phyloP scores from a whole-genome alignment of 1,140 invertebrate genomes.

The Pachypeltis micranthus region DNA sequence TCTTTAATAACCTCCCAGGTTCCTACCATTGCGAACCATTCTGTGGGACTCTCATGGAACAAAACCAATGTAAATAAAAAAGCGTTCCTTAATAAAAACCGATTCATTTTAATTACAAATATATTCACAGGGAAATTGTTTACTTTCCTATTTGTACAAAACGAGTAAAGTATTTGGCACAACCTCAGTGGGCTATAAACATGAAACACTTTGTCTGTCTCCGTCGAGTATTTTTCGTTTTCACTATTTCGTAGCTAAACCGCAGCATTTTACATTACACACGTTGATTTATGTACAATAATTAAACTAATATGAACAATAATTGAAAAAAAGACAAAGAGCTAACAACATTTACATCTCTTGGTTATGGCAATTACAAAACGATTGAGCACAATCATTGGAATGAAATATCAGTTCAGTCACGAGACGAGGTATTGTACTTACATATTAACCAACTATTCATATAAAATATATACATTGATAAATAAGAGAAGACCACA shows the following conservation, averaged over 20 bases:
- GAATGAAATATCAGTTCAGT: conserved; percentile 14
- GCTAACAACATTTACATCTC: conserved; percentile 1
- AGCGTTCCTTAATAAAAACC: no score
- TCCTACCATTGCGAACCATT: no score
- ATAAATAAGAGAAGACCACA: no score
- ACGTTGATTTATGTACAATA: conserved; percentile 12
- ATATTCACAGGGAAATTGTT: background rate
- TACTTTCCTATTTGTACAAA: background rate
- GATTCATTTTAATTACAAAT: background rate
- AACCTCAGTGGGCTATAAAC: conserved; percentile 24
- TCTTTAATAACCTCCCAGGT: no score
- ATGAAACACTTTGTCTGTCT: conserved; percentile 12
- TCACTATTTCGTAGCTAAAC: no score
- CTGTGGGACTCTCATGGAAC: no score
- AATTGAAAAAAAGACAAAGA: conserved; percentile 8
- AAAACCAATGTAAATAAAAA: no score
- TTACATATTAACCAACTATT: no score
- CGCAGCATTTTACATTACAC: no score
- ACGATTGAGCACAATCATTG: conserved; percentile 18
- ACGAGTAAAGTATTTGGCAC: conserved; percentile 25
- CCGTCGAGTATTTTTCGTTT: conserved; percentile 1
- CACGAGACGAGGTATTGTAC: conserved; percentile 16
- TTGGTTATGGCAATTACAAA: background rate
- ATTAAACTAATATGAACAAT: conserved; percentile 6
- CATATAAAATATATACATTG: no score